Conservation (phyloP, 2,113 vertebrate species). For the Axis porcinus region DNA sequence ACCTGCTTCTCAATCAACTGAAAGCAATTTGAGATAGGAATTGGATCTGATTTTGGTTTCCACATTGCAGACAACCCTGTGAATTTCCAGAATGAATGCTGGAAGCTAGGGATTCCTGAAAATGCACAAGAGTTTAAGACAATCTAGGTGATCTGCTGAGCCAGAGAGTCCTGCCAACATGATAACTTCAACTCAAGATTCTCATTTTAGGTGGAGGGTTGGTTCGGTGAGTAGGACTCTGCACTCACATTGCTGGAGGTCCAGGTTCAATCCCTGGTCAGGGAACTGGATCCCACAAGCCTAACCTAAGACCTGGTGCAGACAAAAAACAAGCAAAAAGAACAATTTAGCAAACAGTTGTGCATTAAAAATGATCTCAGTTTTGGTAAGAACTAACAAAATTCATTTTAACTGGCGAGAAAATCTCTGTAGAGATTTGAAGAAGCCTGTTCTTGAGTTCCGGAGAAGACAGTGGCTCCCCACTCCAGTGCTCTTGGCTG, state of each 20-base stretch:
- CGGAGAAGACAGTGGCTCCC: no score
- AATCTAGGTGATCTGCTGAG: not conserved
- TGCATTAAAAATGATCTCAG: not conserved
- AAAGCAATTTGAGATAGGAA: not conserved
- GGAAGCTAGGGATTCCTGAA: not conserved
- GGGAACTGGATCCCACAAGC: not conserved
- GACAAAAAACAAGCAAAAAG: no score
- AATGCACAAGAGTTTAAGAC: no score
- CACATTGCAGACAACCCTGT: not conserved
- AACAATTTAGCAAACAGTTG: not conserved
- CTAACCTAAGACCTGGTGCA: accelerated
- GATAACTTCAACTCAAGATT: not conserved
- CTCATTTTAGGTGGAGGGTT: not conserved
- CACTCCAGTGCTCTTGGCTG: no score
- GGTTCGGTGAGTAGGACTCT: no score
- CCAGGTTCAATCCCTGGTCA: not conserved
- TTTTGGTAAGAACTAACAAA: no score
- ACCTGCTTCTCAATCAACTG: not conserved
- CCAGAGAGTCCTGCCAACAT: not conserved
- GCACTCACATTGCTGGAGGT: not conserved
- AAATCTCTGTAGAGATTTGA: no score
- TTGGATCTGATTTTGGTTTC: not conserved
- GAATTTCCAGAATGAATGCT: not conserved
- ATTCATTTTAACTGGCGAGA: no score
- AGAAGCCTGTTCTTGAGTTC: no score